These are phyloP conservation scores for Drosophila leonis DNA, from an alignment of 2,888 invertebrate genomes.

Conservation along the genomic window DNA sequence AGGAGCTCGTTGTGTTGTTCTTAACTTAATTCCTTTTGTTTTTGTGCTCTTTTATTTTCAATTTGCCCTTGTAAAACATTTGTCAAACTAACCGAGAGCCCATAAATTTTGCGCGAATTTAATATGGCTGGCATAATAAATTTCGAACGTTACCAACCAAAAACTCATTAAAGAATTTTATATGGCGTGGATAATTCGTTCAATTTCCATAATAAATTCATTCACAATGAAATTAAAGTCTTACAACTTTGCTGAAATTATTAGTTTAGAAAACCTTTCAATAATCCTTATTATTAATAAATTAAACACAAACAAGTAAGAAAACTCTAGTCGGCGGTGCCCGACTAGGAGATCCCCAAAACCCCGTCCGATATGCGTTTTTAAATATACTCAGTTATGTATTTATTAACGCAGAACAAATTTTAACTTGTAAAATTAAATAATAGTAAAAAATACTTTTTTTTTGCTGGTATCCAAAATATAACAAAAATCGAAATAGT, in stretches of 20 bases:
- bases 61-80: constrained; percentile 28
- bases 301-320: no score
- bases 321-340: no score
- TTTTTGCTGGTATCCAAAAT: no score
- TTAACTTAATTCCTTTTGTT: constrained; percentile 57
- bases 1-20: constrained; percentile 51
- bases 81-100: constrained; percentile 32
- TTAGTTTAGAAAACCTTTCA: not conserved
- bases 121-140: constrained; percentile 27
- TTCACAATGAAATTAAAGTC: not conserved
- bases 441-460: no score
- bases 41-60: constrained; percentile 36
- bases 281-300: not conserved
- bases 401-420: no score
- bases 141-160: constrained; percentile 10
- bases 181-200: constrained; percentile 1
- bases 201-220: not conserved
- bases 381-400: no score
- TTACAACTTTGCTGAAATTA: not conserved
- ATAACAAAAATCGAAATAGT: no score
- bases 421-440: no score
- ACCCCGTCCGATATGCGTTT: no score
- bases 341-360: no score
- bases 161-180: not conserved
- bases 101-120: constrained; percentile 43